Conservation (phyloP, 2,113 vertebrate genomes). For the Hyperoodon ampullatus region DNA sequence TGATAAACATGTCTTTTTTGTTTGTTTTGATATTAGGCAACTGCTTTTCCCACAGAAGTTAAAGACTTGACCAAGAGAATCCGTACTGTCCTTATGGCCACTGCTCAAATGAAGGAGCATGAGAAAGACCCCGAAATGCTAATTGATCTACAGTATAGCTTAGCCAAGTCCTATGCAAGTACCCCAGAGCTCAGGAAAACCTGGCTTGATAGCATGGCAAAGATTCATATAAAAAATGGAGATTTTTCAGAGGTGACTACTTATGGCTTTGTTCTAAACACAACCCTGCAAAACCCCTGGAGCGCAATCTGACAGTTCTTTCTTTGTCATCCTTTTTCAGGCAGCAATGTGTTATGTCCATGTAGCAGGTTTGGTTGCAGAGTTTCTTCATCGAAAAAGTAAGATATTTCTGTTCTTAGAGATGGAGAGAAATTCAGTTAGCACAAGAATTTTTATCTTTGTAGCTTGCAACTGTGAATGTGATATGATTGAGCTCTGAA, state of each 20-base stretch:
- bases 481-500: conserved; percentile 35
- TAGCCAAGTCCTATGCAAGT: conserved; percentile 97
- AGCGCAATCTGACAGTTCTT: conserved; percentile 1
- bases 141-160: conserved; percentile 96
- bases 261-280: background rate
- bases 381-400: conserved; percentile 98
- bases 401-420: conserved; percentile 80
- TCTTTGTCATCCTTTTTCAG: conserved; percentile 84
- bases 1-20: conserved; percentile 52
- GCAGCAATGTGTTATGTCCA: conserved; percentile 98
- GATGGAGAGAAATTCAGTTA: background rate
- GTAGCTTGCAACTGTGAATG: background rate
- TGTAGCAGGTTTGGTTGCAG: conserved; percentile 94
- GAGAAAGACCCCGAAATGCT: conserved; percentile 98
- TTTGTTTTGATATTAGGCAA: conserved; percentile 86
- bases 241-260: conserved; percentile 94
- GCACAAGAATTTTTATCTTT: background rate
- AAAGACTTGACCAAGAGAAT: conserved; percentile 98
- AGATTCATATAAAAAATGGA: conserved; percentile 96
- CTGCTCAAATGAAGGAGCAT: conserved; percentile 97
- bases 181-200: conserved; percentile 97
- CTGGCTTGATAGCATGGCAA: conserved; percentile 98
- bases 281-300: background rate
- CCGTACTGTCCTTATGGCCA: conserved; percentile 98
- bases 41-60: conserved; percentile 95